A percentile compares a stretch with the other conserved stretches of the same genome.
These are phyloP conservation scores for Thysanoteuthis rhombus DNA, from an alignment of 2,888 invertebrate genomes.

Conservation along the genomic window DNA sequence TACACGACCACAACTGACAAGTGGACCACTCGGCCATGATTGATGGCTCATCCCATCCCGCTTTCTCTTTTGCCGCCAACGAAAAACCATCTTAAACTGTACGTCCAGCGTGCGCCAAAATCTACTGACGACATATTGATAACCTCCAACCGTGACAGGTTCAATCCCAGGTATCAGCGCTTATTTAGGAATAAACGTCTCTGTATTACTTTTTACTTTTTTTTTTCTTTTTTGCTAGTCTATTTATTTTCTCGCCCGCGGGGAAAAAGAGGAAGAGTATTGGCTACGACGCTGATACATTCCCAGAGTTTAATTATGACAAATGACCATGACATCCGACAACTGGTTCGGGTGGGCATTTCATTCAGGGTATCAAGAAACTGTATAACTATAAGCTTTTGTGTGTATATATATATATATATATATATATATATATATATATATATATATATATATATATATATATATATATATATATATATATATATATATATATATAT, in stretches of 20 bases:
- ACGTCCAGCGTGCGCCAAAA: not conserved
- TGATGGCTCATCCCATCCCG: not conserved
- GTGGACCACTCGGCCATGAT: not conserved
- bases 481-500: too few relatives aligned
- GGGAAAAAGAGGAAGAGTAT: not conserved
- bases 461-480: not conserved
- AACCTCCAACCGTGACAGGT: not conserved
- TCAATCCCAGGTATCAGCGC: not conserved
- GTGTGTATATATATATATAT: not conserved
- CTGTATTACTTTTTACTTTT: not conserved
- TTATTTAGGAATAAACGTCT: not conserved
- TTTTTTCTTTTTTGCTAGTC: too few relatives aligned
- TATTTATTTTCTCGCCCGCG: not conserved
- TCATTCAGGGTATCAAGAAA: too few relatives aligned
- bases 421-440: not conserved
- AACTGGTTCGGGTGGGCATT: too few relatives aligned
- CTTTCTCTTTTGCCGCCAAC: not conserved
- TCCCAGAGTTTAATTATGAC: not conserved
- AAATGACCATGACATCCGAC: not conserved
- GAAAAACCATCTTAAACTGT: not conserved
- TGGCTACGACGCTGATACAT: not conserved
- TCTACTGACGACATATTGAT: not conserved
- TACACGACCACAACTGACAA: not conserved
- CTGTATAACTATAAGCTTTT: not conserved
- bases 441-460: not conserved